These are phyloP conservation scores for Alethe diademata DNA, from an alignment of 2,113 vertebrate genomes.

Conservation along the genomic window DNA sequence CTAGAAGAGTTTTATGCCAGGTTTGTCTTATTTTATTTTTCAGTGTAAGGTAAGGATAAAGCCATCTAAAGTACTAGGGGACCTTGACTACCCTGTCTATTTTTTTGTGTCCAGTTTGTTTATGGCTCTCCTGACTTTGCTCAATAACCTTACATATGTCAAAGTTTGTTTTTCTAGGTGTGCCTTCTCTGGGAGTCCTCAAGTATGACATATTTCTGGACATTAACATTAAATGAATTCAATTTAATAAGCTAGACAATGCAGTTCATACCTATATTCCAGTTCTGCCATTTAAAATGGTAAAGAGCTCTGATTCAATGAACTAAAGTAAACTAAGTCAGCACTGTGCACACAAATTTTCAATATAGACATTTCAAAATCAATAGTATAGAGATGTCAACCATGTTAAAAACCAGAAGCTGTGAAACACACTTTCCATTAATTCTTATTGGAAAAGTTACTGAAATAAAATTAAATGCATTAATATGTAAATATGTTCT, in stretches of 20 bases:
- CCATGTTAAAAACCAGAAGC: not conserved
- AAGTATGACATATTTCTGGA: not conserved
- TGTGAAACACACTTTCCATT: not conserved
- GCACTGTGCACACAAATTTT: not conserved
- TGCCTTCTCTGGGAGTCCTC: not conserved
- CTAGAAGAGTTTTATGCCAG: not conserved
- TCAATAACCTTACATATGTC: not conserved
- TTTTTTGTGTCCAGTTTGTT: not conserved
- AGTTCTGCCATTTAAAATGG: not conserved
- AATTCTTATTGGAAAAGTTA: not conserved
- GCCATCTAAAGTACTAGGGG: not conserved
- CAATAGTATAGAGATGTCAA: accelerated
- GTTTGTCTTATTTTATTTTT: not conserved
- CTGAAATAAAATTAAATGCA: not conserved
- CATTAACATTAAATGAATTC: not conserved
- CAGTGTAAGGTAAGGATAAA: not conserved
- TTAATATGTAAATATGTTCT: not conserved
- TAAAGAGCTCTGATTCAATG: not conserved
- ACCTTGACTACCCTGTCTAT: not conserved
- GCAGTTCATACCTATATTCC: not conserved
- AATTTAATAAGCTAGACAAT: not conserved
- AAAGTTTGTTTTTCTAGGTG: not conserved
- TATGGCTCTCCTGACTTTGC: not conserved
- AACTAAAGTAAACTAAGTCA: not conserved
- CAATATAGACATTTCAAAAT: not conserved